Evolutionary conservation across 2,113 vertebrate species (phyloP).

Genomic region (Crocuta crocuta): DNA sequence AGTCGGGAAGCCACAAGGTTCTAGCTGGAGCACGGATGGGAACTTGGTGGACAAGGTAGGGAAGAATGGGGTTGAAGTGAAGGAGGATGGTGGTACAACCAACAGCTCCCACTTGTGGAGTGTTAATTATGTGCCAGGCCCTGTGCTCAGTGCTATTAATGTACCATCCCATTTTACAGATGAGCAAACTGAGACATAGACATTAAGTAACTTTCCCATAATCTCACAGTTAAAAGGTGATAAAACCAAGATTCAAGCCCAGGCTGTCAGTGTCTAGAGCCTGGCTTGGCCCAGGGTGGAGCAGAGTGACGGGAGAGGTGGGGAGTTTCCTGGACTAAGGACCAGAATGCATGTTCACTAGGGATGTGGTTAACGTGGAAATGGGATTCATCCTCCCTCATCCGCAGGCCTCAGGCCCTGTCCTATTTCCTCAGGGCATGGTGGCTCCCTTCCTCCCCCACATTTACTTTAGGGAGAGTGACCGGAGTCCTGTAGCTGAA

Average conservation of each 20-base stretch:
- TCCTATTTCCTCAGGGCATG: not conserved
- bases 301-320: not conserved
- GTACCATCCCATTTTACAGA: not conserved
- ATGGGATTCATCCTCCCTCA: not conserved
- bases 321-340: not conserved
- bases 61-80: not conserved
- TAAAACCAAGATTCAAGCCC: not conserved
- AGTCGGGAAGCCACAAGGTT: not conserved
- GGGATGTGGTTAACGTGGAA: not conserved
- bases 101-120: not conserved
- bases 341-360: not conserved
- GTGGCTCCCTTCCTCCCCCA: not conserved
- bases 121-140: not conserved
- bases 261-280: not conserved
- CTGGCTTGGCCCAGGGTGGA: not conserved
- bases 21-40: not conserved
- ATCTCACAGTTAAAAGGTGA: not conserved
- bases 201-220: not conserved
- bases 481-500: not conserved
- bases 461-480: conserved; percentile 55
- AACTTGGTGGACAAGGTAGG: not conserved
- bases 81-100: not conserved
- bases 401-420: not conserved
- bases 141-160: not conserved
- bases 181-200: not conserved